These are phyloP conservation scores for Endomychus coccineus DNA, from an alignment of 2,888 invertebrate species.

Conservation along the genomic window DNA sequence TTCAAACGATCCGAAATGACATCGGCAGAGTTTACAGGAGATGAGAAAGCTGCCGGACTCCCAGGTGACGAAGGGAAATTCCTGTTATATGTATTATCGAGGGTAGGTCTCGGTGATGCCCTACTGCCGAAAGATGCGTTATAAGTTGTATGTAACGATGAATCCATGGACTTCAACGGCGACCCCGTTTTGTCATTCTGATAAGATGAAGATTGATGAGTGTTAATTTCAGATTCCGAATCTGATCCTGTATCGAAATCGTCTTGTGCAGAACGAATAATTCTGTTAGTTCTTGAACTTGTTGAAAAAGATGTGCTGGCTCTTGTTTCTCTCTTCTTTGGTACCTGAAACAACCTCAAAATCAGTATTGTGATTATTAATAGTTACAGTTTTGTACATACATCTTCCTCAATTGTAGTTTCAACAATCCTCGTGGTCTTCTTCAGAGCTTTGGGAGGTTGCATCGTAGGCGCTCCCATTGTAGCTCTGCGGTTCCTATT, in stretches of 20 bases:
- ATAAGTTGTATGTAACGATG: too few relatives aligned
- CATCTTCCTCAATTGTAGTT: slow-evolving; percentile 15
- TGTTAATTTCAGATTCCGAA: slow-evolving; percentile 57
- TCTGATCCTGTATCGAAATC: slow-evolving; percentile 66
- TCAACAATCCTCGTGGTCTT: slow-evolving; percentile 29
- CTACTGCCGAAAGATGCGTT: too few relatives aligned
- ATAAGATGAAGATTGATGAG: too few relatives aligned
- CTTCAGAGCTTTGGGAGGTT: slow-evolving; percentile 39
- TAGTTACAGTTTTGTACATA: slow-evolving; percentile 6
- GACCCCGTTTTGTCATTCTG: too few relatives aligned
- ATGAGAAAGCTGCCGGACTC: slow-evolving; percentile 31
- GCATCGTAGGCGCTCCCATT: slow-evolving; percentile 45
- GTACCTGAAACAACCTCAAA: slow-evolving; percentile 6
- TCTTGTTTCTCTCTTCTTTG: slow-evolving; percentile 4
- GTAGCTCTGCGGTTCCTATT: slow-evolving; percentile 41
- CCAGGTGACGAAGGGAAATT: slow-evolving; percentile 40
- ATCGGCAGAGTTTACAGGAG: slow-evolving; percentile 27
- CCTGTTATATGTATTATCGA: slow-evolving; percentile 12
- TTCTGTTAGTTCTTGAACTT: slow-evolving; percentile 46
- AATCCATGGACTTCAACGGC: too few relatives aligned
- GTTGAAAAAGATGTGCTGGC: slow-evolving; percentile 1
- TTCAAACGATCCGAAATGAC: slow-evolving; percentile 50
- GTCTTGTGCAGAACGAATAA: slow-evolving; percentile 45
- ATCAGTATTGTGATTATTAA: background rate
- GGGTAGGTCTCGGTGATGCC: slow-evolving; percentile 11